Evolutionary conservation across 2,888 invertebrate species (phyloP).

Genomic region (Pachydiplax longipennis): DNA sequence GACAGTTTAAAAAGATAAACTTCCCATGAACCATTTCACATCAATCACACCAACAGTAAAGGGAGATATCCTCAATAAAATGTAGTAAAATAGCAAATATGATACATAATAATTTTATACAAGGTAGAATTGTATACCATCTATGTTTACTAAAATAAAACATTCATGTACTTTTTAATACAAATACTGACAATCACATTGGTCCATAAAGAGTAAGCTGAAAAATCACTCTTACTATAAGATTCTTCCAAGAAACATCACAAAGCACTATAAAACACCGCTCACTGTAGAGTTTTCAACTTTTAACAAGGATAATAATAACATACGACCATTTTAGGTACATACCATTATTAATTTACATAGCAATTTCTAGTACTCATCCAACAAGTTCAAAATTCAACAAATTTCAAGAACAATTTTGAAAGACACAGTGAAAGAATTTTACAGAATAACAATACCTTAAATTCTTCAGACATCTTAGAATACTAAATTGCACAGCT

Average conservation of each 20-base stretch:
- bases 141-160: neutral
- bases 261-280: neutral
- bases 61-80: neutral
- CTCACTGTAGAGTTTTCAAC: neutral
- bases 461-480: neutral
- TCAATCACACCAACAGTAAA: neutral
- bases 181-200: neutral
- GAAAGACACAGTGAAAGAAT: neutral
- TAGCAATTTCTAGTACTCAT: neutral
- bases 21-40: neutral
- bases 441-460: too few species aligned
- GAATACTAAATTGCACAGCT: neutral
- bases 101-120: neutral
- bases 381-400: neutral
- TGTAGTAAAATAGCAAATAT: neutral
- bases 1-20: neutral
- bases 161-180: neutral
- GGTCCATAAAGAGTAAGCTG: neutral
- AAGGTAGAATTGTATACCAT: neutral
- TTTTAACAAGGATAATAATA: neutral
- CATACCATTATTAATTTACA: neutral
- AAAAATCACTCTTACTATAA: neutral
- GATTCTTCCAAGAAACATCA: neutral
- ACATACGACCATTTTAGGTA: neutral
- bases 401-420: neutral